phyloP scores from a whole-genome alignment of 2,888 invertebrate species.

The Orthonevra nobilis region DNA sequence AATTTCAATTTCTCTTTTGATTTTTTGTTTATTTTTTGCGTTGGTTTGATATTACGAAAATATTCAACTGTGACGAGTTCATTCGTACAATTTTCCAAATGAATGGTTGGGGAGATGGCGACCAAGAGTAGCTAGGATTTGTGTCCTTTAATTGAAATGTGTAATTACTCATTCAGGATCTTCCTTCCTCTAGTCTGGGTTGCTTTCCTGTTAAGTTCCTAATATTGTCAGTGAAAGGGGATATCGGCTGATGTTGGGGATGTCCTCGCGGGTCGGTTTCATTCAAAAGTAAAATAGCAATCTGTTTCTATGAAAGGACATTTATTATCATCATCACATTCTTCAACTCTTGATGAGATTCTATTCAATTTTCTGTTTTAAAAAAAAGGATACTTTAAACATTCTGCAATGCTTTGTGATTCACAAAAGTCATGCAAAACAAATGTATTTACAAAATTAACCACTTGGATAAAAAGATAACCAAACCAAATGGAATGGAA shows the following conservation, averaged over 20 bases:
- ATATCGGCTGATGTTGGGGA: background rate
- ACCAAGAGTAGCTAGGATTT: constrained; percentile 42
- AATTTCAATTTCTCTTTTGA: constrained; percentile 3
- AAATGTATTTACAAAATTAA: too few relatives aligned
- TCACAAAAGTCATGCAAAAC: too few relatives aligned
- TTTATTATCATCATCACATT: constrained; percentile 25
- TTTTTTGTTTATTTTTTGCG: too few relatives aligned
- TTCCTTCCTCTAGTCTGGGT: constrained; percentile 15
- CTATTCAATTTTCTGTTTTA: too few relatives aligned
- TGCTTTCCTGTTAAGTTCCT: constrained; percentile 34
- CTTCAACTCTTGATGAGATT: too few relatives aligned
- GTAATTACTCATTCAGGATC: constrained; percentile 67
- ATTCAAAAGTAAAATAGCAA: constrained; percentile 22
- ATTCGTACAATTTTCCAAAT: constrained; percentile 67
- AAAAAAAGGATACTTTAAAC: too few relatives aligned
- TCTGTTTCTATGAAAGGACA: constrained; percentile 49
- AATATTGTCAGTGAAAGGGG: constrained; percentile 17
- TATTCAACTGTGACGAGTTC: constrained; percentile 65
- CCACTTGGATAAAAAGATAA: too few relatives aligned
- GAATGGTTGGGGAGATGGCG: constrained; percentile 37
- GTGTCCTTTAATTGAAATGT: constrained; percentile 65
- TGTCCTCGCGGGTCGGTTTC: too few relatives aligned
- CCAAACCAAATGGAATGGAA: too few relatives aligned
- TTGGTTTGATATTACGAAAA: too few relatives aligned
- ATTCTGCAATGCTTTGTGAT: too few relatives aligned